Evolutionary conservation across 2,888 invertebrate species (phyloP).

Genomic region (Abrostola tripartita): DNA sequence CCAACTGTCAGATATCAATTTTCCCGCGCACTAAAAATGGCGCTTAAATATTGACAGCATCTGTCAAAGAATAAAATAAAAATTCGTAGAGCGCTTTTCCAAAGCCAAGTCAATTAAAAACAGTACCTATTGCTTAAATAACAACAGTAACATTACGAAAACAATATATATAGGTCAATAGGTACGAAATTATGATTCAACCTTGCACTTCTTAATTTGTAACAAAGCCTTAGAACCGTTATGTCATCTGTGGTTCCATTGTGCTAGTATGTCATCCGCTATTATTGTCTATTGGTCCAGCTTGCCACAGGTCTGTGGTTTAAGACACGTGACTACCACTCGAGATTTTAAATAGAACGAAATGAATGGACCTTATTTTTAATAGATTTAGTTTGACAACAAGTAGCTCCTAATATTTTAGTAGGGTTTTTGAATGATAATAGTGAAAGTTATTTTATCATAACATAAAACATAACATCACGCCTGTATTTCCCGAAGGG

Average conservation of each 20-base stretch:
- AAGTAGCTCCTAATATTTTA: too few relatives aligned
- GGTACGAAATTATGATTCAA: constrained; percentile 7
- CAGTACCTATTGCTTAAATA: neutral
- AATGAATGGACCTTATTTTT: too few relatives aligned
- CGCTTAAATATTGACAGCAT: neutral
- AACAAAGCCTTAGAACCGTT: constrained; percentile 41
- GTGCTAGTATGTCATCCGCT: constrained; percentile 28
- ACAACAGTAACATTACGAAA: neutral
- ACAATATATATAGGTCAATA: constrained; percentile 1
- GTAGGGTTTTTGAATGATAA: too few relatives aligned
- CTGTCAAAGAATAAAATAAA: neutral
- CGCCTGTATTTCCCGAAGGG: too few relatives aligned
- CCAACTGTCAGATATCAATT: constrained; percentile 6
- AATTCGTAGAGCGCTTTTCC: neutral
- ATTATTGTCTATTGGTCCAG: constrained; percentile 21
- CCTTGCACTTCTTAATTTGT: constrained; percentile 36
- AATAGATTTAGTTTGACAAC: too few relatives aligned
- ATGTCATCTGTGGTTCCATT: constrained; percentile 29
- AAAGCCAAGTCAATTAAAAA: neutral
- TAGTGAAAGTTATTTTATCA: too few relatives aligned
- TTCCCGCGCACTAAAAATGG: constrained; percentile 7
- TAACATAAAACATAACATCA: too few relatives aligned
- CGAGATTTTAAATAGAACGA: too few relatives aligned
- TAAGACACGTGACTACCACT: constrained; percentile 23
- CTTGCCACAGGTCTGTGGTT: constrained; percentile 36